Conservation (phyloP, 2,888 invertebrate species). For the Tetheella fluctuosa region DNA sequence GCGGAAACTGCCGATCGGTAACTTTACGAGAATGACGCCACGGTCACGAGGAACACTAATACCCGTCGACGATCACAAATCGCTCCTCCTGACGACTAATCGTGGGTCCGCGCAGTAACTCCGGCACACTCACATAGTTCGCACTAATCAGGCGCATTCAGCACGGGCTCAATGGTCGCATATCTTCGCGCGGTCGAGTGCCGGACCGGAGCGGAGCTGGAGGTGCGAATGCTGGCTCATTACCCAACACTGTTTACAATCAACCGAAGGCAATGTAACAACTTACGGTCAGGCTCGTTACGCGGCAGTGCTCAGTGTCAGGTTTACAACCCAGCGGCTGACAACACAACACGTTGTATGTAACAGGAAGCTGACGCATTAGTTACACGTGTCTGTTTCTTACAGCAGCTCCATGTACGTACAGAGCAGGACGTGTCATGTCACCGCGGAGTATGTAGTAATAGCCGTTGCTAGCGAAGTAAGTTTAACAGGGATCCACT, state of each 20-base stretch:
- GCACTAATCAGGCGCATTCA: background rate
- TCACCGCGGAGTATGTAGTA: background rate
- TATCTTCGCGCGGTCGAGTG: slow-evolving; percentile 13
- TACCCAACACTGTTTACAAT: slow-evolving; percentile 7
- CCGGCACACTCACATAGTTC: background rate
- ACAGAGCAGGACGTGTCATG: background rate
- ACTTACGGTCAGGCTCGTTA: background rate
- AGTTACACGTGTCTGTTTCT: background rate
- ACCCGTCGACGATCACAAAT: background rate
- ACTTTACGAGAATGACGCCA: background rate
- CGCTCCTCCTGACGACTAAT: background rate
- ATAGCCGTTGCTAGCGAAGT: background rate
- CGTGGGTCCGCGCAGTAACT: background rate
- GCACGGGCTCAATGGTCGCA: background rate
- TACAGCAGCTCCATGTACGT: background rate
- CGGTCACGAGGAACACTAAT: slow-evolving; percentile 2
- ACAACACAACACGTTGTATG: slow-evolving; percentile 6
- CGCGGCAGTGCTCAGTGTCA: slow-evolving; percentile 1
- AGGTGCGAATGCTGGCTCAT: slow-evolving; percentile 19
- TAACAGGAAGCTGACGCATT: background rate
- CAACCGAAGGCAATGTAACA: background rate
- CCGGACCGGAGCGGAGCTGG: slow-evolving; percentile 2
- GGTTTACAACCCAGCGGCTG: background rate
- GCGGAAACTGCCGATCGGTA: slow-evolving; percentile 4
- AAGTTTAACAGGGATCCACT: background rate